These are phyloP conservation scores for Xylota segnis DNA, from an alignment of 2,888 invertebrate genomes.

Conservation along the genomic window DNA sequence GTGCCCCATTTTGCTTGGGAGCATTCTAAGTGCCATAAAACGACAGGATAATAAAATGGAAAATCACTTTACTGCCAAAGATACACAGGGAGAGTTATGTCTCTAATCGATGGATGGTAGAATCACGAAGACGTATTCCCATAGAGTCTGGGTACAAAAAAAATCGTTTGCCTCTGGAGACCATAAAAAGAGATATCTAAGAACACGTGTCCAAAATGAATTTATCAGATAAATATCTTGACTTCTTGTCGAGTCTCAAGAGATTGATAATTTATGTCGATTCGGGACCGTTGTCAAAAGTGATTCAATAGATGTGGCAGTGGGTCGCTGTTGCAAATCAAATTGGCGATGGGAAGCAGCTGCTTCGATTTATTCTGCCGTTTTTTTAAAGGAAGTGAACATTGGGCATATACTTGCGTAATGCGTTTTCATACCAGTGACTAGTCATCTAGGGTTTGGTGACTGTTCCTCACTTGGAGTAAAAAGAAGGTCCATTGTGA, in stretches of 20 bases:
- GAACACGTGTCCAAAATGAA: constrained; percentile 14
- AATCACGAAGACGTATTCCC: neutral
- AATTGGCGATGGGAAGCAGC: neutral
- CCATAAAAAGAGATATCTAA: neutral
- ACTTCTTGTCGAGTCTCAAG: neutral
- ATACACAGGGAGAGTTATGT: neutral
- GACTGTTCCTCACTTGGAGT: no score
- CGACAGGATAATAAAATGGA: neutral
- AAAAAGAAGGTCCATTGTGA: no score
- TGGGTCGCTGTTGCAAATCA: neutral
- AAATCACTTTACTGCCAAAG: constrained; percentile 6
- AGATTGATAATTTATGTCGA: constrained; percentile 5
- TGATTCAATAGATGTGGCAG: neutral
- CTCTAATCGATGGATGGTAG: neutral
- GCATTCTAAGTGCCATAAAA: constrained; percentile 2
- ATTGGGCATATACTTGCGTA: neutral
- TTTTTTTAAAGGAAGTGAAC: no score
- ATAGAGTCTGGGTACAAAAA: neutral
- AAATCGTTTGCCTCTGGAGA: neutral
- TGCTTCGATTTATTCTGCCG: neutral
- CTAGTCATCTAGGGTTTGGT: no score
- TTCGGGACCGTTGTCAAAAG: neutral
- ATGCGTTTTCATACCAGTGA: no score
- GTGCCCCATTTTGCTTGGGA: constrained; percentile 16
- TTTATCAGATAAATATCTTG: constrained; percentile 12